Percentiles rank a stretch among this genome's conserved stretches.
Conservation (phyloP, 2,113 vertebrate species). For the Nothoprocta perdicaria region DNA sequence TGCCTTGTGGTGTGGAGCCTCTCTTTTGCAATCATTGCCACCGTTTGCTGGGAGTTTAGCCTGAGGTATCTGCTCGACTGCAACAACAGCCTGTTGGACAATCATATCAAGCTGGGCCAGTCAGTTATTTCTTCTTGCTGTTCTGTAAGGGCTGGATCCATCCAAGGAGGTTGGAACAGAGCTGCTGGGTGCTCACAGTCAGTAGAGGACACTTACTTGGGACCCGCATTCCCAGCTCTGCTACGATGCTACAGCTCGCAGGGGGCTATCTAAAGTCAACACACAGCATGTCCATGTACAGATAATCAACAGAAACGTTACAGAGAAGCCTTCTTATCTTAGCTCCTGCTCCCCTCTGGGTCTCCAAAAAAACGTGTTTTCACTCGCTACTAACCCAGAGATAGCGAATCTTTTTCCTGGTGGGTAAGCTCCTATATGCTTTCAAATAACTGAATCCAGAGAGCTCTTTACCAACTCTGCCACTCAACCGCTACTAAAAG, state of each 20-base stretch:
- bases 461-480: background rate
- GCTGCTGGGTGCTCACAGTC: background rate
- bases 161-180: background rate
- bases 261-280: background rate
- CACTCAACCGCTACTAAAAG: background rate
- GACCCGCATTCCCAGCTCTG: background rate
- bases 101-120: background rate
- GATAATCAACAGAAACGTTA: background rate
- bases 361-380: background rate
- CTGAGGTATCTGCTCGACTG: background rate
- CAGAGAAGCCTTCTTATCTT: background rate
- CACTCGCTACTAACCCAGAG: background rate
- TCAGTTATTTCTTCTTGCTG: background rate
- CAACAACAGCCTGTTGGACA: background rate
- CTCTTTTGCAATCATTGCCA: background rate
- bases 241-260: background rate
- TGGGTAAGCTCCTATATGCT: background rate
- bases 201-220: background rate
- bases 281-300: rapidly evolving
- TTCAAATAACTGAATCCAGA: background rate
- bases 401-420: rapidly evolving
- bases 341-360: background rate
- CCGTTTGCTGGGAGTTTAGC: background rate
- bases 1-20: rapidly evolving
- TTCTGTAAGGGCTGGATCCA: background rate